Conservation (phyloP, 1,140 invertebrate genomes). For the Caenorhabditis tropicalis region DNA sequence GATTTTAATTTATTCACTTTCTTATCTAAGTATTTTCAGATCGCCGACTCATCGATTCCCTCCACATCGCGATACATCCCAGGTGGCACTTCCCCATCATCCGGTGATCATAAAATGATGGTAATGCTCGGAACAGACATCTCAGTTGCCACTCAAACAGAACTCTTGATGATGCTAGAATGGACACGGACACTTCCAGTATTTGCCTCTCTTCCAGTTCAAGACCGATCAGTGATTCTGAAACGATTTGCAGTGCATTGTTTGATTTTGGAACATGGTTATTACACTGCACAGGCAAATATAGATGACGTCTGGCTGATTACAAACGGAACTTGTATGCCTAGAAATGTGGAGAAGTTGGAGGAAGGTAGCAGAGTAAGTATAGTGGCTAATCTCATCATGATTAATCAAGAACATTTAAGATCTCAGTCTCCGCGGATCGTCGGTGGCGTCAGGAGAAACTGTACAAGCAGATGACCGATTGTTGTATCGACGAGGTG, state of each 20-base stretch:
- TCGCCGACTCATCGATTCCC: neutral
- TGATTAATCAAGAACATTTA: too few species aligned
- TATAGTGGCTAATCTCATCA: too few species aligned
- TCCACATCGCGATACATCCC: neutral
- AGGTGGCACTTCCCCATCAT: neutral
- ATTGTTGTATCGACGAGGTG: constrained; percentile 70
- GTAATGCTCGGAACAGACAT: constrained; percentile 56
- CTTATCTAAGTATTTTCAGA: neutral
- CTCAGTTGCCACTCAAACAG: constrained; percentile 54
- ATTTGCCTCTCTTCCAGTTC: constrained; percentile 42
- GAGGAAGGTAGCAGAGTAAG: constrained; percentile 53
- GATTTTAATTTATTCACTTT: too few species aligned
- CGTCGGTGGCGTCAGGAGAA: constrained; percentile 71
- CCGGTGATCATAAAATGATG: constrained; percentile 48
- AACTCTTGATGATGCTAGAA: constrained; percentile 59
- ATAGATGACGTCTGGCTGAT: constrained; percentile 58
- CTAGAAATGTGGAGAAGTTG: constrained; percentile 56
- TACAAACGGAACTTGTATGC: constrained; percentile 60
- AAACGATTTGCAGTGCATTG: constrained; percentile 56
- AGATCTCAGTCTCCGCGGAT: constrained; percentile 60
- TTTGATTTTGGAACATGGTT: constrained; percentile 55
- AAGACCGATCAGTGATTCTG: constrained; percentile 47
- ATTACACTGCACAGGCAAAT: constrained; percentile 52
- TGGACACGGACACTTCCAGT: constrained; percentile 54
- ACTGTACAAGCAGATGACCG: constrained; percentile 70